Evolutionary conservation across 2,113 vertebrate species (phyloP).

Genomic region (Rostratula benghalensis): DNA sequence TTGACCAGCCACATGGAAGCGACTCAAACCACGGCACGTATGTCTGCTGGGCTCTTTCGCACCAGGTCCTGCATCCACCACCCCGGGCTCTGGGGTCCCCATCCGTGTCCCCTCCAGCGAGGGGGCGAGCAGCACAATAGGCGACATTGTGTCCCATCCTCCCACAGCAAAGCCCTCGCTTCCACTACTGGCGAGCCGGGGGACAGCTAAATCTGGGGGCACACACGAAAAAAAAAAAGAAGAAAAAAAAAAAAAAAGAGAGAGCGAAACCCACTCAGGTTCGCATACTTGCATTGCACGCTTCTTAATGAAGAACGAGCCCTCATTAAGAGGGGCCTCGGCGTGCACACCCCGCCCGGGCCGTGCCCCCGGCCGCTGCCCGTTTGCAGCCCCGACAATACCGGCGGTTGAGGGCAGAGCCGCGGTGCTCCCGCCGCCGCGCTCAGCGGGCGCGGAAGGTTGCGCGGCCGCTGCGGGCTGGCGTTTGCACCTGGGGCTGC

Average conservation of each 20-base stretch:
- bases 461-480: slow-evolving; percentile 44
- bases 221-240: not conserved
- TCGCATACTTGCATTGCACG: not conserved
- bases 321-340: slow-evolving; percentile 58
- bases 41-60: not conserved
- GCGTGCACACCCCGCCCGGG: not conserved
- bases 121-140: slow-evolving; percentile 53
- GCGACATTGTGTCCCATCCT: slow-evolving; percentile 49
- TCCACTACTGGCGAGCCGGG: not conserved
- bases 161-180: not conserved
- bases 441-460: slow-evolving; percentile 67
- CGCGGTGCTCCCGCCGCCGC: slow-evolving; percentile 15
- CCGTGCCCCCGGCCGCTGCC: not conserved
- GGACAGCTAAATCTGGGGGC: not conserved
- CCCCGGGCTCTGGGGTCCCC: not conserved
- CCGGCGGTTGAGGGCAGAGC: not conserved
- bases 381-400: slow-evolving; percentile 37
- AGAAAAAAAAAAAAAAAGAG: not conserved
- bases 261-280: not conserved
- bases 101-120: not conserved
- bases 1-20: not conserved
- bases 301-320: slow-evolving; percentile 6
- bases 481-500: slow-evolving; percentile 88
- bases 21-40: not conserved
- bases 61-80: not conserved